Percentiles rank a stretch among this genome's conserved stretches.
These are phyloP conservation scores for Ceryle rudis DNA, from an alignment of 2,797 vertebrate genomes.

Conservation along the genomic window DNA sequence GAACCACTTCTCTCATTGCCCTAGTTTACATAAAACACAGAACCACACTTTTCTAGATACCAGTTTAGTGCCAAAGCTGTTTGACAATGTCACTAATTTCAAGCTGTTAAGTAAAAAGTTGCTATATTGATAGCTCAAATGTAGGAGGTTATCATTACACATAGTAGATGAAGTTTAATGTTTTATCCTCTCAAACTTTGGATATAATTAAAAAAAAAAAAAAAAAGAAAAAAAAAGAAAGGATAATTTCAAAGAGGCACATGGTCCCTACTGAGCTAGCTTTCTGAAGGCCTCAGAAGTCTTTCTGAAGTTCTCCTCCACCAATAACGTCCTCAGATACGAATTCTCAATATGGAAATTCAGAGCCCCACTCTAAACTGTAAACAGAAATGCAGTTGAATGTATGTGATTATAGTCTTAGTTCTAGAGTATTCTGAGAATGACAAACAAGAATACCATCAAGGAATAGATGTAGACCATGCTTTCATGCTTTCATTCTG, in stretches of 20 bases:
- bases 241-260: background rate
- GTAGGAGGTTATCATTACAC: background rate
- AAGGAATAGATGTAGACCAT: background rate
- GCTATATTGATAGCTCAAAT: background rate
- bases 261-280: background rate
- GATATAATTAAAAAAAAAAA: background rate
- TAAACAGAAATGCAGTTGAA: background rate
- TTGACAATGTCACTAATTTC: background rate
- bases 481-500: too few relatives aligned
- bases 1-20: background rate
- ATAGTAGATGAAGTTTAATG: background rate
- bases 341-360: background rate
- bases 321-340: background rate
- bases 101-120: background rate
- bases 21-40: background rate
- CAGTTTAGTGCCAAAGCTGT: background rate
- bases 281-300: background rate
- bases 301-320: background rate
- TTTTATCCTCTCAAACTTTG: background rate
- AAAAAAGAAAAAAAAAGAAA: background rate
- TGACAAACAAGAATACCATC: background rate
- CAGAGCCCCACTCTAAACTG: accelerated
- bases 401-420: background rate
- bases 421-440: background rate
- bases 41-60: background rate